These are phyloP conservation scores for Eptesicus fuscus DNA, from an alignment of 2,113 vertebrate species.

Conservation along the genomic window DNA sequence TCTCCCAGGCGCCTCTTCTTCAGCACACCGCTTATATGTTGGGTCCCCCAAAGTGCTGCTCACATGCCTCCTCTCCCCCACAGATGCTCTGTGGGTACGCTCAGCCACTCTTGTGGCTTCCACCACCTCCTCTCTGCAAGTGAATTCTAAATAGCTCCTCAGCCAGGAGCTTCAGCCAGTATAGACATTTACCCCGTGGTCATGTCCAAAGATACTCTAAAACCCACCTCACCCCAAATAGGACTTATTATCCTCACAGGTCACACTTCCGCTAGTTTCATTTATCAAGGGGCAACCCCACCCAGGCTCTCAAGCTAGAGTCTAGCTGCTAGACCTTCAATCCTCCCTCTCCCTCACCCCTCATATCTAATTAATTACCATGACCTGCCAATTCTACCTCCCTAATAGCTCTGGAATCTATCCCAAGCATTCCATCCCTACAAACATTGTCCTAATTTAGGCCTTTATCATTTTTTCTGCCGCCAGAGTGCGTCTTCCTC, in stretches of 20 bases:
- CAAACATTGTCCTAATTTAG: constrained; percentile 39
- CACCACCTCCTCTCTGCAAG: background rate
- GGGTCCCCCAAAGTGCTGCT: background rate
- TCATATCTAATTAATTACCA: constrained; percentile 66
- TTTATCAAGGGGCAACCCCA: background rate
- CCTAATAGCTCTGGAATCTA: constrained; percentile 62
- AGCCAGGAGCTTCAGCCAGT: background rate
- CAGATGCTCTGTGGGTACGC: fast-evolving
- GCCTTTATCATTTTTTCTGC: constrained; percentile 48
- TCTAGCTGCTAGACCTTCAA: background rate
- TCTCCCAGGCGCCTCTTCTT: background rate
- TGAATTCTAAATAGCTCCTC: background rate
- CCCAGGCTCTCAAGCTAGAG: background rate
- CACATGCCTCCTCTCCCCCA: background rate
- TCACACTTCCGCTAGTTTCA: background rate
- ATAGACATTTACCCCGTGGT: background rate
- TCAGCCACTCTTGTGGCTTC: background rate
- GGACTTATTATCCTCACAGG: background rate
- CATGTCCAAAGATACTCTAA: background rate
- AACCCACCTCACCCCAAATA: background rate
- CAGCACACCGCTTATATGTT: background rate
- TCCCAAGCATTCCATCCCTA: constrained; percentile 57
- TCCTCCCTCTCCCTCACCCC: constrained; percentile 35
- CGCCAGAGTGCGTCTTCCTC: constrained; percentile 58
- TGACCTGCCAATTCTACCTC: constrained; percentile 58